A percentile compares a stretch with the other conserved stretches of the same genome.
Evolutionary conservation across 2,888 invertebrate species (phyloP).

Genomic region (Philereme transversata): DNA sequence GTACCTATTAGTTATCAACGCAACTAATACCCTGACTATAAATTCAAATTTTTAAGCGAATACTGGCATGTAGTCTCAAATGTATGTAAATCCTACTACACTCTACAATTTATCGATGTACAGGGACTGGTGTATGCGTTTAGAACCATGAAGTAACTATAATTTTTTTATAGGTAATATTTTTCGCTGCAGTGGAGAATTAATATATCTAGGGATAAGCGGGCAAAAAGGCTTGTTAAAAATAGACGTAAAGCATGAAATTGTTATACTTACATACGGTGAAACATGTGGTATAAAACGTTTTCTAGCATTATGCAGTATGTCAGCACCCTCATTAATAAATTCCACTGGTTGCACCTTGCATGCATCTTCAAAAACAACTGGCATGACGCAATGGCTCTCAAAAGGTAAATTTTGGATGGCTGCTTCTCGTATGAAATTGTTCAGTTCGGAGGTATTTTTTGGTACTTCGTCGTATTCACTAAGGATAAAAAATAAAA

Average conservation of each 20-base stretch:
- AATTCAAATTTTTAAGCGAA: neutral
- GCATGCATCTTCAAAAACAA: constrained; percentile 58
- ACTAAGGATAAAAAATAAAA: constrained; percentile 50
- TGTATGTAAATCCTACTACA: neutral
- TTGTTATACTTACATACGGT: constrained; percentile 66
- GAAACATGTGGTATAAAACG: constrained; percentile 69
- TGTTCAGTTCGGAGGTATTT: constrained; percentile 43
- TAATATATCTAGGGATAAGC: too few relatives aligned
- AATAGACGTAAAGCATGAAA: neutral
- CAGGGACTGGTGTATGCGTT: neutral
- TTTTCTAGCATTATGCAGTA: constrained; percentile 51
- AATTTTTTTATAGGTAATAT: neutral
- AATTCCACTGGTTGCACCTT: constrained; percentile 36
- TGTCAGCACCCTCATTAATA: constrained; percentile 45
- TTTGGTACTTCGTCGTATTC: constrained; percentile 43
- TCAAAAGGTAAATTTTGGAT: constrained; percentile 58
- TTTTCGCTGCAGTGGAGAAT: too few relatives aligned
- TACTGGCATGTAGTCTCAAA: neutral
- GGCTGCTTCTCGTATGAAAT: constrained; percentile 52
- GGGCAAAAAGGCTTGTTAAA: neutral
- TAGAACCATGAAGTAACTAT: neutral
- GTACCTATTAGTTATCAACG: too few relatives aligned
- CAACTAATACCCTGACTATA: neutral
- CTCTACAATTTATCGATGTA: neutral
- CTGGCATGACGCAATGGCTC: constrained; percentile 65